Conservation (phyloP, 2,113 vertebrate species). For the Acanthochromis polyacanthus region DNA sequence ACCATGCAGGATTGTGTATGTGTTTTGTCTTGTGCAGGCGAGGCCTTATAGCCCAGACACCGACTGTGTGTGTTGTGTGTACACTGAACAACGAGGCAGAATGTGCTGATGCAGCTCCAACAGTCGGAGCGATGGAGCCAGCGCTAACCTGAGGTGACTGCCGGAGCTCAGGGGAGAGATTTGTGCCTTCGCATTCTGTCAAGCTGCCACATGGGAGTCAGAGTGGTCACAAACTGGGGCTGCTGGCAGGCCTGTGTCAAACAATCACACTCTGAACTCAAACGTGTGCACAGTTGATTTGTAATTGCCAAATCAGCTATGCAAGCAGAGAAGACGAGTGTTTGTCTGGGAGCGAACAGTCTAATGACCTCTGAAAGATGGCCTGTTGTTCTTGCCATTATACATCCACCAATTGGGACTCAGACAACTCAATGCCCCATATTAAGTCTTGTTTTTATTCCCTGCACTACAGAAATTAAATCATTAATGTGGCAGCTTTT, state of each 20-base stretch:
- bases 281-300: background rate
- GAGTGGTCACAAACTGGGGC: constrained; percentile 9
- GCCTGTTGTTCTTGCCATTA: background rate
- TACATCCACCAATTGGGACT: background rate
- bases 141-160: constrained; percentile 57
- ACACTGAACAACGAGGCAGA: constrained; percentile 59
- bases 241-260: constrained; percentile 18
- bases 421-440: background rate
- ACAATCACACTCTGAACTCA: background rate
- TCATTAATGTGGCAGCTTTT: background rate
- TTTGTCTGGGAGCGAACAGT: background rate
- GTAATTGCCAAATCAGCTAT: constrained; percentile 11
- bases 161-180: constrained; percentile 36
- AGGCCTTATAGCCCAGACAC: constrained; percentile 11
- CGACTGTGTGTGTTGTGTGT: constrained; percentile 22
- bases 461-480: background rate
- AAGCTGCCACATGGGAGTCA: constrained; percentile 38
- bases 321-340: background rate
- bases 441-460: background rate
- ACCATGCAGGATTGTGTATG: constrained; percentile 1
- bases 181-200: constrained; percentile 37
- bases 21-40: constrained; percentile 37
- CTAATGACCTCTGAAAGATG: background rate
- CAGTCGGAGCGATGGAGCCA: constrained; percentile 35
- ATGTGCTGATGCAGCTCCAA: constrained; percentile 70